A percentile compares a stretch with the other conserved stretches of the same genome.
phyloP scores from a whole-genome alignment of 2,797 vertebrate species.

The Gadopsis marmoratus region DNA sequence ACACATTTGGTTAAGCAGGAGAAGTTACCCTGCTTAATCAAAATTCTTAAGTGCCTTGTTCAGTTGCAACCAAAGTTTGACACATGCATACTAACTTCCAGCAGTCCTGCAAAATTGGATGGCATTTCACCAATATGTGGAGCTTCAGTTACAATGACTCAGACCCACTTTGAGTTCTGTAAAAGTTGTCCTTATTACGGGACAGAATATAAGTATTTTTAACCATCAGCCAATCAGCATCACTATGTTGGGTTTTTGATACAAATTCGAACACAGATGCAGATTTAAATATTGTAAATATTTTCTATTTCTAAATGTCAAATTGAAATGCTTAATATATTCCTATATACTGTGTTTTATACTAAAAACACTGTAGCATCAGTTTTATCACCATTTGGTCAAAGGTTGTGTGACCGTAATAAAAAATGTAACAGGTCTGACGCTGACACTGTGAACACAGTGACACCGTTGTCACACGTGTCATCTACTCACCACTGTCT shows the following conservation, averaged over 20 bases:
- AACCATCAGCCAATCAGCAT: background rate
- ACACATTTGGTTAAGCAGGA: background rate
- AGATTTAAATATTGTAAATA: background rate
- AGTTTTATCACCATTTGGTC: background rate
- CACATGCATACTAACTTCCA: background rate
- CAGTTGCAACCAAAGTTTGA: background rate
- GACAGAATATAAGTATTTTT: background rate
- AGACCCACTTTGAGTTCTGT: background rate
- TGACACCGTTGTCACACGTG: no score
- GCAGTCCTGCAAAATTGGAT: background rate
- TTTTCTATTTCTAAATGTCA: background rate
- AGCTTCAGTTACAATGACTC: background rate
- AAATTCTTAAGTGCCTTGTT: background rate
- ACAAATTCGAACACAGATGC: background rate
- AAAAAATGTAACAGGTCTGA: background rate
- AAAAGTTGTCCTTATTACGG: background rate
- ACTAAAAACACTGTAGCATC: background rate
- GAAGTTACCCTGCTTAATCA: background rate
- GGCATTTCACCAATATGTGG: background rate
- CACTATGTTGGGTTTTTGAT: background rate
- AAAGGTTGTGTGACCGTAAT: background rate
- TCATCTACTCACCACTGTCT: conserved; percentile 76
- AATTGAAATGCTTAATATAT: background rate
- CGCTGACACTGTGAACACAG: background rate
- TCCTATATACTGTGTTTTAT: background rate